Evolutionary conservation across 92 coral and sea anemone genomes (phyloP).

Genomic region (Chrysogorgia sp.): DNA sequence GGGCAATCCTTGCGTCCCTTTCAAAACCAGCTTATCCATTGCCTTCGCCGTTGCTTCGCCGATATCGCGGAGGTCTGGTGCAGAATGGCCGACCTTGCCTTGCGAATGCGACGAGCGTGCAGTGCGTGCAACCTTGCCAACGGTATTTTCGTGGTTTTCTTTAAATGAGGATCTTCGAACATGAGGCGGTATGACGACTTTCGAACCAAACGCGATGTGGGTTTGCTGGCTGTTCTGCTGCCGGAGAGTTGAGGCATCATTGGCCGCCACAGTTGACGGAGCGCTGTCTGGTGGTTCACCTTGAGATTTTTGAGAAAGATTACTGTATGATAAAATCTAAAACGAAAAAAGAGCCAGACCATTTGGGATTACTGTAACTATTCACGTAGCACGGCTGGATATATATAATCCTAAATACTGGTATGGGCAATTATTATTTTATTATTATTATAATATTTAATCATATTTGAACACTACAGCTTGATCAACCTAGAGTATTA

Average conservation of each 20-base stretch:
- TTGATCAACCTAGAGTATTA: too few species aligned
- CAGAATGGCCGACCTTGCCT: conserved; percentile 6
- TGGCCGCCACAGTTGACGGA: conserved; percentile 62
- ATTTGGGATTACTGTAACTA: too few species aligned
- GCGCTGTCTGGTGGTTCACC: conserved; percentile 61
- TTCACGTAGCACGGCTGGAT: too few species aligned
- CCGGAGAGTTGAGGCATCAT: conserved; percentile 51
- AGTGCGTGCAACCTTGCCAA: conserved; percentile 56
- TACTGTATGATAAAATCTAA: too few species aligned
- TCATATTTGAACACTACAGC: too few species aligned
- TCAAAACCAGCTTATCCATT: conserved; percentile 48
- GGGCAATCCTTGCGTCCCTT: conserved; percentile 55
- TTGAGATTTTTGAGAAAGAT: too few species aligned
- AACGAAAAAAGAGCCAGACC: too few species aligned
- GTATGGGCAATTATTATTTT: too few species aligned
- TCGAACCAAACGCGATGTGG: conserved; percentile 96
- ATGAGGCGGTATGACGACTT: conserved; percentile 85
- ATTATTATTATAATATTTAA: too few species aligned
- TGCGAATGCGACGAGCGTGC: conserved; percentile 26
- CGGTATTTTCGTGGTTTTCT: conserved; percentile 72
- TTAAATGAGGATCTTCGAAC: conserved; percentile 83
- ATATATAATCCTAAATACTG: too few species aligned
- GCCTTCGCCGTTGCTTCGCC: conserved; percentile 56
- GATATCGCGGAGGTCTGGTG: background rate
- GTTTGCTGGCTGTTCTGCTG: conserved; percentile 71